Conservation (phyloP, 2,113 vertebrate species). For the Hiodon tergisus region DNA sequence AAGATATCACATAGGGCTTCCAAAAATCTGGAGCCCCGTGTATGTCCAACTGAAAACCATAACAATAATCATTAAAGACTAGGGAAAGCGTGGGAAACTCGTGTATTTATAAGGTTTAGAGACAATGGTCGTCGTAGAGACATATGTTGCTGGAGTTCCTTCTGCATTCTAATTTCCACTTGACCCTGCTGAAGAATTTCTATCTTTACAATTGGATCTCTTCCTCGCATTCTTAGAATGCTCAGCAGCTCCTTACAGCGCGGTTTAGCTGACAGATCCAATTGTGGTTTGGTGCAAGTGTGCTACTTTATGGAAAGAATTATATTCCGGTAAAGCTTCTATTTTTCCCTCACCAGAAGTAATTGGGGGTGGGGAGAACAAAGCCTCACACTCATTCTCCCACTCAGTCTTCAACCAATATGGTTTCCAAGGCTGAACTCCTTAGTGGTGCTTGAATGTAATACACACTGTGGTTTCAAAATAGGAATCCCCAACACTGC, state of each 20-base stretch:
- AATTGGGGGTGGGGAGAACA: neutral
- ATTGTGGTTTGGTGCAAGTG: conserved; percentile 9
- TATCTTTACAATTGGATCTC: neutral
- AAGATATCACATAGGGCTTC: too few relatives aligned
- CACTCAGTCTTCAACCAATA: neutral
- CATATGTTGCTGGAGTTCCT: too few relatives aligned
- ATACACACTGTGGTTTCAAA: neutral
- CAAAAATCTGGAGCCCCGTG: too few relatives aligned
- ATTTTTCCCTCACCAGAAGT: neutral
- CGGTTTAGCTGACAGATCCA: conserved; percentile 3
- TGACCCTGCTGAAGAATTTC: neutral
- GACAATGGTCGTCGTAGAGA: too few relatives aligned
- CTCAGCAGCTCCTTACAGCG: neutral
- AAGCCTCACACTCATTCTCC: conserved; percentile 10
- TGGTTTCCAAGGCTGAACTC: neutral
- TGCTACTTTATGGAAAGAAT: neutral
- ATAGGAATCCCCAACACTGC: neutral
- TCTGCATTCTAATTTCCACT: too few relatives aligned
- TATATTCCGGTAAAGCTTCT: neutral
- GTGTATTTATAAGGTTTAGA: neutral
- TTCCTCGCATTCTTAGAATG: neutral
- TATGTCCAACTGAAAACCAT: too few relatives aligned
- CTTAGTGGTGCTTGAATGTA: neutral
- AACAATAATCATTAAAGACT: neutral
- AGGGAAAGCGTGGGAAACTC: neutral